Evolutionary conservation across 2,888 invertebrate genomes (phyloP), one percentile per base, ranked within the genome.

Genomic region (Lutraria lutraria): DNA sequence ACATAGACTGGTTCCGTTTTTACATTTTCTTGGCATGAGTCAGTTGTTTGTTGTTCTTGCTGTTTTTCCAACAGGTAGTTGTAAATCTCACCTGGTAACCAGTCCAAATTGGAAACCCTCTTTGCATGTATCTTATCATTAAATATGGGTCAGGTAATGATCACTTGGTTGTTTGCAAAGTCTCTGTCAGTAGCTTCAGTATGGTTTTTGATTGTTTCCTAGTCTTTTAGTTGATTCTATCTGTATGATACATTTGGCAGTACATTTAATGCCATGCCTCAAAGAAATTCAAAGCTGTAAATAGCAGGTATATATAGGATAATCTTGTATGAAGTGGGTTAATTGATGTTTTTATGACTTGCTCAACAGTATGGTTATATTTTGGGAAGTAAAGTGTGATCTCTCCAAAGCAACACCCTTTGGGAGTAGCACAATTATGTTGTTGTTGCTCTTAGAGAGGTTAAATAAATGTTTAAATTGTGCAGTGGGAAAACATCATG

Each of bases 21-120:
- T 76, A 43, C 85, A 79, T 85, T 60, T 79, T 85, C 31, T 53
- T 56, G 56, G 85, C 31, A 85, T 85, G 85, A 85, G 79, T 85
- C 85, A 85, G 85, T 25, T n/a, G 79, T 85, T 85, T 80, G 76
- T 76, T 76, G 34, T 34, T 76, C 16, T 76, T 76, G 76, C 31
- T 34, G 15, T 3, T 34, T 34, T 31, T 29, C 29, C 53, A 53
- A 76, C 84, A 72, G 72, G 84, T 84, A 54, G 76, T 43, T 53
- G 31, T 84, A 8, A 43, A 0, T 72, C 72, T 82, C 16, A 25
- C 10, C 81, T 56, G 81, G n/a, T 81, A 53, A 53, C 52, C 8
- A 53, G 21, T 21, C n/a, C 21, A 8, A n/a, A n/a, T 68, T 68
- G 21, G 63, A 25, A 68, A 25, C 63, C 25, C 63, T 25, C 63